Base-by-base conservation (phyloP, 2,888 invertebrate genomes). In the Sminthurides aquaticus region DNA sequence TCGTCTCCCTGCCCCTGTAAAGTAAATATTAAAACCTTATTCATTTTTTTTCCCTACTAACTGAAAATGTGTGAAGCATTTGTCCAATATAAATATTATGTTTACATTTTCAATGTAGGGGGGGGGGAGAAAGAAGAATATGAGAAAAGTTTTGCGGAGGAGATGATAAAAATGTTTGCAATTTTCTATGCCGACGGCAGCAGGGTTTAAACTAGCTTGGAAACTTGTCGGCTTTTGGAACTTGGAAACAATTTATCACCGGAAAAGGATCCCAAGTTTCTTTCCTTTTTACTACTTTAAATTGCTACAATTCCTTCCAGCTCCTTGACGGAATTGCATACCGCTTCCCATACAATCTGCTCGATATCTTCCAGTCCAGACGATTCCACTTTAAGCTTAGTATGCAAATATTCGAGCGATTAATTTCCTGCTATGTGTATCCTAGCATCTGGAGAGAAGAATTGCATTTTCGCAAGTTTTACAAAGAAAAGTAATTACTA, bases 1-100 rank as follows among this genome's bases (percentile, higher is more conserved):
- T 91, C 91, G 69, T 52, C 20, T 15, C 52, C 52, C 52, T 52
- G 52, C 20, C 20, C 20, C 5, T 52, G 52, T 8, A 5, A 52
- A 5, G 52, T 8, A 18, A 52, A 52, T 18, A 8, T 52, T 52
- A 52, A 52, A 52, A 52, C 52, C 20, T 8, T 52, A 20, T 52
- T 15, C 20, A 52, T 18, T 8, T 52, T n/a, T n/a, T n/a, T n/a
- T n/a, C n/a, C n/a, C n/a, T n/a, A n/a, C 20, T 8, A 20, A 52
- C 5, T 8, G 52, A 20, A 20, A 52, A 52, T 52, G 52, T 52
- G 52, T 43, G 43, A 43, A 11, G 43, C 18, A 43, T 43, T 43
- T 11, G 18, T 43, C 18, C 18, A 18, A 11, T 43, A 18, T 43
- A 43, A 43, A 43, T 43, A 11, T 43, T 43, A 11, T 18, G 43